Percentiles rank a stretch among this genome's conserved stretches.
These are phyloP conservation scores for Crocodylus rhombifer DNA, from an alignment of 2,797 vertebrate genomes.

Conservation along the genomic window DNA sequence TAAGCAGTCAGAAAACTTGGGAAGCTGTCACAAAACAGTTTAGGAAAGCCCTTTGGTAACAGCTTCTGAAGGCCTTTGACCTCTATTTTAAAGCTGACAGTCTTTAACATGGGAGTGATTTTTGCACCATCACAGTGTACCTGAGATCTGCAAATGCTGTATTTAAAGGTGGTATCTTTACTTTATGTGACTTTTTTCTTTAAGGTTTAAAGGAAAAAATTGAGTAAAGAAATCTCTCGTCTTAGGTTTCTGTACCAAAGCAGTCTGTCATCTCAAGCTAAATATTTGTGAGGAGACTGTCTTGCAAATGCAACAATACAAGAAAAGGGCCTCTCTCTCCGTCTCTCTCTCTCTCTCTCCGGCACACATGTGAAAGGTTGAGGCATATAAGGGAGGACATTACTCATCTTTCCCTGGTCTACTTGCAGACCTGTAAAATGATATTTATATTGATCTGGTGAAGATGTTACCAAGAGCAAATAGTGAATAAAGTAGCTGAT, in stretches of 20 bases:
- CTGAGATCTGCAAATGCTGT: slow-evolving; percentile 1
- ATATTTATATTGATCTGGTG: slow-evolving; percentile 42
- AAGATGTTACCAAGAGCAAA: slow-evolving; percentile 49
- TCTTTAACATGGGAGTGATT: background rate
- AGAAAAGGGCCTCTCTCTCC: background rate
- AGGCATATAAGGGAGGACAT: background rate
- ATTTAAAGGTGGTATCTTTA: no score
- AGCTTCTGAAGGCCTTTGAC: background rate
- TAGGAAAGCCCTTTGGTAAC: background rate
- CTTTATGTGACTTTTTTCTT: background rate
- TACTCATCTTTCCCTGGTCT: background rate
- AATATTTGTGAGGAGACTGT: background rate
- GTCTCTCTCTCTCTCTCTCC: background rate
- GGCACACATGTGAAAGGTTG: background rate
- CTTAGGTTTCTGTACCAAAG: background rate
- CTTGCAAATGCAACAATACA: fast-evolving
- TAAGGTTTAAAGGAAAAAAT: background rate
- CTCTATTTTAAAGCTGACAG: slow-evolving; percentile 23
- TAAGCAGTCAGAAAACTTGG: background rate
- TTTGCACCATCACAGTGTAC: background rate
- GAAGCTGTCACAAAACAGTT: background rate
- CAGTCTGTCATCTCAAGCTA: background rate
- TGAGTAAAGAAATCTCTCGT: background rate
- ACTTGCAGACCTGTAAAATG: slow-evolving; percentile 16
- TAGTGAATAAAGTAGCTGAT: slow-evolving; percentile 39